Evolutionary conservation across 2,888 invertebrate species (phyloP).

Genomic region (Cinara cedri): DNA sequence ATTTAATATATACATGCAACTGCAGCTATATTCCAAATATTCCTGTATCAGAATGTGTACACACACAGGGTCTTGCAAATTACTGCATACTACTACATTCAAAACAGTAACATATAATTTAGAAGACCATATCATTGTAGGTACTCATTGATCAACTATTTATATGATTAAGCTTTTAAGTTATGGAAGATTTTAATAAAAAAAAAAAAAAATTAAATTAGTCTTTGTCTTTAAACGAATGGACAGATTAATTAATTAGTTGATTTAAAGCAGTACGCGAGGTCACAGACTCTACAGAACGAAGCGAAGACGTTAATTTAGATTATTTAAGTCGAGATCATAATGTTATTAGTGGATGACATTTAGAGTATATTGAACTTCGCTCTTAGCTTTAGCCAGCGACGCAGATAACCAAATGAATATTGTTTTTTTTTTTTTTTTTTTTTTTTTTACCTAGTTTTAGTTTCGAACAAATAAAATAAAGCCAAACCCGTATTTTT

Average conservation of each 20-base stretch:
- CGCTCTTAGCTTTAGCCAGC: constrained; percentile 2
- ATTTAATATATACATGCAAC: no score
- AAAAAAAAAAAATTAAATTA: no score
- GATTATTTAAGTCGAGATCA: constrained; percentile 35
- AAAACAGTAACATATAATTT: no score
- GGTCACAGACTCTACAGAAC: background rate
- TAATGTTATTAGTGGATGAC: constrained; percentile 24
- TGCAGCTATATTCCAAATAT: no score
- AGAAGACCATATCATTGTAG: no score
- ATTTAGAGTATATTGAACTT: constrained; percentile 56
- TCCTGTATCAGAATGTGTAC: no score
- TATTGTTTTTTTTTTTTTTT: constrained; percentile 41
- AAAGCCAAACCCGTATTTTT: constrained; percentile 38
- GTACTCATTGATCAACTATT: background rate
- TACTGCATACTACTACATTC: no score
- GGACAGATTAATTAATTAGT: constrained; percentile 15
- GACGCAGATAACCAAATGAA: constrained; percentile 34
- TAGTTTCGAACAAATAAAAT: background rate
- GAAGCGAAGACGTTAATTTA: constrained; percentile 22
- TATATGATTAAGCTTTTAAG: no score
- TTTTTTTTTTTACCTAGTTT: constrained; percentile 32
- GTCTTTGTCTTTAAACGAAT: constrained; percentile 22
- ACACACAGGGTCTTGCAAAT: no score
- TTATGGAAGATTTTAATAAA: no score
- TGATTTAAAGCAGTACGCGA: background rate